Evolutionary conservation across 2,113 vertebrate species (phyloP).

Genomic region (Mellivora capensis): DNA sequence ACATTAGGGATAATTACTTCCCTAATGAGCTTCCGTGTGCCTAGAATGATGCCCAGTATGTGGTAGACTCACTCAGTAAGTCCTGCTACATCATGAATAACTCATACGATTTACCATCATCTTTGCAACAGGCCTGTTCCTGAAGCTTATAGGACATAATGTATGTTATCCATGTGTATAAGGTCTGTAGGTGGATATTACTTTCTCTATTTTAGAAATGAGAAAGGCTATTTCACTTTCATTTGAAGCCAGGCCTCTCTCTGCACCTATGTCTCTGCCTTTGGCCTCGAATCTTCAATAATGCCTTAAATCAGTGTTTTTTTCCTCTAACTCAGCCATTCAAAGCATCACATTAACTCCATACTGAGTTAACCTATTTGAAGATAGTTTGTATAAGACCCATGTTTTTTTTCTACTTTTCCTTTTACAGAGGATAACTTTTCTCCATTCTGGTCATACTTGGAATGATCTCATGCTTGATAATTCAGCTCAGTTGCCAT

Average conservation of each 20-base stretch:
- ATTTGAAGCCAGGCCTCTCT: neutral
- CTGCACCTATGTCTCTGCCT: neutral
- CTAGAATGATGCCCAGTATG: neutral
- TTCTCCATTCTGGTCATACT: neutral
- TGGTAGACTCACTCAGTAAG: neutral
- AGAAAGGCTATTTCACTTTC: neutral
- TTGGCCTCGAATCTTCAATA: neutral
- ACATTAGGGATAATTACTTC: neutral
- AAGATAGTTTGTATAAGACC: neutral
- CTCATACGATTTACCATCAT: neutral
- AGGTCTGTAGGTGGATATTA: neutral
- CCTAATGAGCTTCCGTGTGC: neutral
- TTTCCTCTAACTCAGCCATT: neutral
- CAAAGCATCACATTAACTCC: neutral
- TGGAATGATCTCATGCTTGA: neutral
- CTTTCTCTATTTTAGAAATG: neutral
- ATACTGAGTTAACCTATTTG: neutral
- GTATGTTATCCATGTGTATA: neutral
- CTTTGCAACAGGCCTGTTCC: neutral
- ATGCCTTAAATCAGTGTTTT: neutral
- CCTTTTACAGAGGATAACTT: neutral
- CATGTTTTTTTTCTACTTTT: neutral
- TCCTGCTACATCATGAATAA: neutral
- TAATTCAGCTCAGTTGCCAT: neutral
- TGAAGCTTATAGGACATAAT: neutral